Base-by-base conservation (phyloP, 2,797 vertebrate species). In the Peromyscus aztecus region DNA sequence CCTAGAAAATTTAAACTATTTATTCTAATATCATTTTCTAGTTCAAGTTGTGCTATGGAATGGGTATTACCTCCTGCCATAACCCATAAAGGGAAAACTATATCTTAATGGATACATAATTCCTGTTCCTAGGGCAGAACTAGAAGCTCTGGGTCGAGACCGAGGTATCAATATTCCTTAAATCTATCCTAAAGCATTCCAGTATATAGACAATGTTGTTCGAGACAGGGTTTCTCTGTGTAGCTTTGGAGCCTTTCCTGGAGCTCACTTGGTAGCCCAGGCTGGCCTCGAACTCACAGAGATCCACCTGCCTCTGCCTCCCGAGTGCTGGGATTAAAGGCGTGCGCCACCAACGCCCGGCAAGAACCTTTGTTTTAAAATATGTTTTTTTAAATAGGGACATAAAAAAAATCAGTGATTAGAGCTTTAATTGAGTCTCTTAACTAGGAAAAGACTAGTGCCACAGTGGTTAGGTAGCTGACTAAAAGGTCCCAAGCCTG, bases 401-500 rank as follows among this genome's bases (percentile, higher is more conserved):
- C 40, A 61, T 90, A 52, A 52, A 29, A 55, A 52, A 96, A 86
- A 94, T 89, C 85, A 90, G 14, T 23, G n/a, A 65, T 88, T 63
- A 81, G 8, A 94, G 11, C 40, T 80, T 12, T 19, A 43, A 89
- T 78, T 81, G 52, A 40, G 2, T 31, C 59, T 93, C 31, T 86
- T 46, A 83, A 37, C 57, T 67, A 77, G n/a, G 17, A 81, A 96
- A 94, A 89, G n/a, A 19, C 49, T 89, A 71, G 40, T 80, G 37
- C 37, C 23, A 40, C 31, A 37, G 19, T 46, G 24, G 1, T 14
- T 27, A 85, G 10, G 23, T 63, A 55, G 37, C 19, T 83, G 73
- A 16, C 49, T 37, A 7, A 77, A 49, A 61, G 8, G 5, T 6
- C 55, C 11, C 31, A 46, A 8, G 57, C 7, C 49, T 69, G 55